Base-by-base conservation (phyloP, 2,113 vertebrate species). In the Rhabdornis inornatus region DNA sequence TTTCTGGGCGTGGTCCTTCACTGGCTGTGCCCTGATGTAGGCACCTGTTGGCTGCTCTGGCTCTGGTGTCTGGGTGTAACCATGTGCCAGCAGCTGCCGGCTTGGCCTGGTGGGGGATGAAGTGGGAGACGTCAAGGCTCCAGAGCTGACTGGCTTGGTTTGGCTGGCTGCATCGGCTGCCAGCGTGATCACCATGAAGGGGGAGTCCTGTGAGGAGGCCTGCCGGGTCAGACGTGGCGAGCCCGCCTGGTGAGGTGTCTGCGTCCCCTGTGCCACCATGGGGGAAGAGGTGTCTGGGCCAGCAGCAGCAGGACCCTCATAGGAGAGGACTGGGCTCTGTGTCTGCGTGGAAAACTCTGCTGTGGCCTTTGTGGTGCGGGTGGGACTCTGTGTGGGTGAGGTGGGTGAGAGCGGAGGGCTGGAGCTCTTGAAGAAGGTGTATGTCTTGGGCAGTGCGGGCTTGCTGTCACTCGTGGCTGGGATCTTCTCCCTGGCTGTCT, bases 331-430 rank as follows among this genome's bases (percentile, higher is more conserved):
- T 5, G 97, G 97, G 89, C 96, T 98, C 66, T 99, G 98, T 0
- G 99, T 99, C 95, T 99, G 99, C 1, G 99, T 99, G 56, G 99
- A 99, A 96, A 99, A 99, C 93, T 99, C 99, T 11, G 98, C 98
- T 0, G 99, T 99, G 63, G 97, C 96, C 90, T 97, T 98, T 53
- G 72, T 4, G 23, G 91, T 33, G 3, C 90, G 98, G 11, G 97
- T 98, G 87, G 99, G 99, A 91, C 99, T 99, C 96, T 99, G 98
- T 9, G 98, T 98, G 66, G 99, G 99, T 77, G 99, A 99, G 21
- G 97, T 97, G 10, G 99, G 99, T 2, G 99, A 99, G 55, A 99
- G 97, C 0, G 99, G 98, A 27, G 99, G 98, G 86, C 99, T 99
- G 66, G 99, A 97, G 75, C 98, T 98, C 94, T 98, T 98, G 89